Conservation (phyloP, 1,140 invertebrate genomes). For the Hypsibius dujardini region DNA sequence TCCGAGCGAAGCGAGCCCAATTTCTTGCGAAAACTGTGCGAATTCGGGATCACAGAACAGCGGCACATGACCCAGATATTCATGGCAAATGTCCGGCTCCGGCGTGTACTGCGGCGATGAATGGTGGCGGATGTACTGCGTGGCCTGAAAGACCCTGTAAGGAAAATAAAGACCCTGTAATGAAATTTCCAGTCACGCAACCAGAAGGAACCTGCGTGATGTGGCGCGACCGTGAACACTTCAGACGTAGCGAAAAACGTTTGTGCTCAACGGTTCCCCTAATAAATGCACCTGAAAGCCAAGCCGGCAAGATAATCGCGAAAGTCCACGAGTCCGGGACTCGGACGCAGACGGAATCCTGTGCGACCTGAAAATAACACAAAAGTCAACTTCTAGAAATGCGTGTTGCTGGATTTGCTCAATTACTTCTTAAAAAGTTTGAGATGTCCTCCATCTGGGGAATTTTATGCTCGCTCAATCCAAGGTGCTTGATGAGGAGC, state of each 20-base stretch:
- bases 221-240: not conserved
- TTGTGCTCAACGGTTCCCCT: not conserved
- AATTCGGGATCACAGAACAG: constrained; percentile 81
- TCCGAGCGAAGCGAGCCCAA: constrained; percentile 77
- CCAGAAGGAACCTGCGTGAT: too few species aligned
- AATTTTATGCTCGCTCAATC: constrained; percentile 66
- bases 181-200: too few species aligned
- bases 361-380: constrained; percentile 44
- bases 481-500: constrained; percentile 64
- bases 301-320: constrained; percentile 86
- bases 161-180: not conserved
- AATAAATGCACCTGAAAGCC: constrained; percentile 48
- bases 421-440: constrained; percentile 58
- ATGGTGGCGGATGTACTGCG: constrained; percentile 86
- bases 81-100: constrained; percentile 92
- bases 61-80: constrained; percentile 84
- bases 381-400: not conserved
- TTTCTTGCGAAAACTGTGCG: constrained; percentile 90
- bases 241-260: not conserved
- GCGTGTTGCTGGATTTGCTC: constrained; percentile 18
- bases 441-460: constrained; percentile 91
- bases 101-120: constrained; percentile 91
- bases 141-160: constrained; percentile 80
- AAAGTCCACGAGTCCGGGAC: constrained; percentile 74
- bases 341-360: constrained; percentile 75